A percentile compares a stretch with the other conserved stretches of the same genome.
Evolutionary conservation across 2,113 vertebrate genomes (phyloP).

Genomic region (Platycercus adscitus): DNA sequence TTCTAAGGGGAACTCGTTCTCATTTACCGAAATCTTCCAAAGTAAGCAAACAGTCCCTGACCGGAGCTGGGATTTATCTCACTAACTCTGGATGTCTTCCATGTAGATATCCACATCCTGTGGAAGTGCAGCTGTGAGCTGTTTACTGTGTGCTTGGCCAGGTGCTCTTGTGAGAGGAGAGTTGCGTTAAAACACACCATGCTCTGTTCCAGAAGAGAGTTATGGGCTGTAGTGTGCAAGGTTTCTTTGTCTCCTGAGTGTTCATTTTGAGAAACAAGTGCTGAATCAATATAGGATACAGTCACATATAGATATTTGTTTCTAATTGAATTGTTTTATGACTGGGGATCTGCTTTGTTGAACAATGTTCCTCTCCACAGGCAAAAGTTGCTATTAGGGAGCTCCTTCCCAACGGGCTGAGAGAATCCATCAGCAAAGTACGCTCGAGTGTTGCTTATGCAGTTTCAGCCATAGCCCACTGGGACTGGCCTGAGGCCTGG

Average conservation of each 20-base stretch:
- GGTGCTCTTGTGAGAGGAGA: not conserved
- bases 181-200: rapidly evolving
- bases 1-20: not conserved
- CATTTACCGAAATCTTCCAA: not conserved
- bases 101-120: not conserved
- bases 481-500: conserved; percentile 99
- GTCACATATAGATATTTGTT: not conserved
- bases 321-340: not conserved
- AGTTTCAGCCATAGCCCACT: conserved; percentile 95
- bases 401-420: conserved; percentile 90
- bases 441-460: conserved; percentile 98
- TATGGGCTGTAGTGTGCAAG: rapidly evolving
- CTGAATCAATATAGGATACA: not conserved
- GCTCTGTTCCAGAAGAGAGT: not conserved
- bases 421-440: conserved; percentile 97
- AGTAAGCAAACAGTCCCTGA: not conserved
- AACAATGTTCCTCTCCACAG: conserved; percentile 57
- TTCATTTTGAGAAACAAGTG: not conserved
- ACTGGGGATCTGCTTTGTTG: not conserved
- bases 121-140: not conserved
- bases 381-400: conserved; percentile 93
- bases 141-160: not conserved
- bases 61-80: not conserved
- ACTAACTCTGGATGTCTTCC: not conserved
- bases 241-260: not conserved